Evolutionary conservation across 1,140 invertebrate genomes (phyloP).

Genomic region (Sycophaga agraensis): DNA sequence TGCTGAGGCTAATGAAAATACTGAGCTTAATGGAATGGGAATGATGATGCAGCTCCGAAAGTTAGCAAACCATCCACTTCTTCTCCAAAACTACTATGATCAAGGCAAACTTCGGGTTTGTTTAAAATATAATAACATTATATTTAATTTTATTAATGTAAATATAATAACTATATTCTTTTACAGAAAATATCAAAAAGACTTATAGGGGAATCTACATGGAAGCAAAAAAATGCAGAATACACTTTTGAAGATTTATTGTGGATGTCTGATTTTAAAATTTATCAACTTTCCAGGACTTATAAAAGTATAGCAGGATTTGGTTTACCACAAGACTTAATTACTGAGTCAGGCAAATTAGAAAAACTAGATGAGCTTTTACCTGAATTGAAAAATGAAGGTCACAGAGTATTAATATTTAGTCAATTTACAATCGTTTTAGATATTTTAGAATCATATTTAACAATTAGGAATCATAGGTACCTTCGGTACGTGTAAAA

Average conservation of each 20-base stretch:
- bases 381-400: constrained; percentile 68
- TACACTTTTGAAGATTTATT: constrained; percentile 86
- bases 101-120: constrained; percentile 63
- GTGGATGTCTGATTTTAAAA: constrained; percentile 88
- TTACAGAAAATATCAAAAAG: constrained; percentile 68
- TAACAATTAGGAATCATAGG: constrained; percentile 69
- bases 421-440: constrained; percentile 94
- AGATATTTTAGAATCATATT: constrained; percentile 85
- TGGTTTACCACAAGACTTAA: constrained; percentile 69
- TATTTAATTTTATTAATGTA: constrained; percentile 9
- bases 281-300: constrained; percentile 74
- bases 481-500: constrained; percentile 64
- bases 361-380: constrained; percentile 77
- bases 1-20: constrained; percentile 61
- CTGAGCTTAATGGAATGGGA: constrained; percentile 67
- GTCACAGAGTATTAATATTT: constrained; percentile 86
- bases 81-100: constrained; percentile 74
- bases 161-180: constrained; percentile 18
- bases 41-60: constrained; percentile 90
- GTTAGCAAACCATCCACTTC: constrained; percentile 84
- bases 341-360: constrained; percentile 84
- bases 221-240: constrained; percentile 78
- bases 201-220: constrained; percentile 70
- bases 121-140: neutral
- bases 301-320: constrained; percentile 59